Evolutionary conservation across 2,113 vertebrate genomes (phyloP).

Genomic region (Rhinogobius similis): DNA sequence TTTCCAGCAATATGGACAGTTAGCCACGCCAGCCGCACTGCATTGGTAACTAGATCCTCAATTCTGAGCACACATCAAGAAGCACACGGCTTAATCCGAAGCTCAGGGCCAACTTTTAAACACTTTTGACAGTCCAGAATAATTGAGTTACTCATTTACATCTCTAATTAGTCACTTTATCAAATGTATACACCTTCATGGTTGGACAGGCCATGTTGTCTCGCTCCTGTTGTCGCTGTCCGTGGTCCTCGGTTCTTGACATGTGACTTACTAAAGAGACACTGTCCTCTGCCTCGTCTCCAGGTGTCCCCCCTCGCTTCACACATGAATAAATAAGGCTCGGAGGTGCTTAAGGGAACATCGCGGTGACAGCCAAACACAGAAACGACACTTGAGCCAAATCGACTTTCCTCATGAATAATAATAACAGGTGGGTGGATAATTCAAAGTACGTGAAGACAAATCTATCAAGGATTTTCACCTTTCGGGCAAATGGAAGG

Average conservation of each 20-base stretch:
- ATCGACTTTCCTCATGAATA: constrained; percentile 63
- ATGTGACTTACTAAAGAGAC: constrained; percentile 54
- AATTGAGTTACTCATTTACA: too few relatives aligned
- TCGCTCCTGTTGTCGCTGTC: constrained; percentile 17
- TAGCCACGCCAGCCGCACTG: too few relatives aligned
- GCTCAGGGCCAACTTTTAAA: too few relatives aligned
- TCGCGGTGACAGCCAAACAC: constrained; percentile 41
- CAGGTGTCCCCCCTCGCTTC: constrained; percentile 35
- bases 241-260: constrained; percentile 23
- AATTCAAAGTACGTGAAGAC: constrained; percentile 40
- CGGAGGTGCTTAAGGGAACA: constrained; percentile 36
- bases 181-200: background rate
- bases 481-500: constrained; percentile 15
- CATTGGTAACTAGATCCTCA: too few relatives aligned
- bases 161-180: background rate
- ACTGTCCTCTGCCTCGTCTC: constrained; percentile 56
- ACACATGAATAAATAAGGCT: constrained; percentile 50
- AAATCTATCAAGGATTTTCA: constrained; percentile 40
- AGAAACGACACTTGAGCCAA: constrained; percentile 53
- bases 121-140: too few relatives aligned
- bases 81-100: too few relatives aligned
- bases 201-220: constrained; percentile 1
- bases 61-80: too few relatives aligned
- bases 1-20: too few relatives aligned
- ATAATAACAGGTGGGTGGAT: constrained; percentile 53